These are phyloP conservation scores for Echinarachnius parma DNA, from an alignment of 53 echinoderm and acorn worm species.

Conservation along the genomic window DNA sequence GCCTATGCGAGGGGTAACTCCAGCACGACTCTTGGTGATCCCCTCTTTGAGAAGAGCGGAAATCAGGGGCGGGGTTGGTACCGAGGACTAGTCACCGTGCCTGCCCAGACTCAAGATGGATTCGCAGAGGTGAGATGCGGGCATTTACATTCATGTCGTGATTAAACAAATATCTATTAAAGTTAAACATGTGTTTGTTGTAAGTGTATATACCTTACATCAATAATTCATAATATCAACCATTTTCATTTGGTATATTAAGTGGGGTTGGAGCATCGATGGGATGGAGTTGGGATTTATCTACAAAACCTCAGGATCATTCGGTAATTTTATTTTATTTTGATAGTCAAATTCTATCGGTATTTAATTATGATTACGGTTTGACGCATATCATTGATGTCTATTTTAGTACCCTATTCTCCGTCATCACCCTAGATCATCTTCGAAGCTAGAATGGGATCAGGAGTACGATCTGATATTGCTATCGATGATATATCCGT, in stretches of 20 bases:
- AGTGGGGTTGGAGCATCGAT: neutral
- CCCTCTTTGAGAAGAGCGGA: neutral
- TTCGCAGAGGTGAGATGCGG: conserved; percentile 1
- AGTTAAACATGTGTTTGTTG: too few relatives aligned
- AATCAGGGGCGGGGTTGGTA: conserved; percentile 32
- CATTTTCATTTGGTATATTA: neutral
- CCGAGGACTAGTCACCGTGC: conserved; percentile 3
- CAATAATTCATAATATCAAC: neutral
- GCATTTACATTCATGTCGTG: neutral
- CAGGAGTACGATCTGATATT: conserved; percentile 1
- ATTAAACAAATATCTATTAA: neutral
- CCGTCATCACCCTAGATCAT: neutral
- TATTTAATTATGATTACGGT: neutral
- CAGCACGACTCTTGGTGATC: neutral
- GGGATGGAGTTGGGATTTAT: too few relatives aligned
- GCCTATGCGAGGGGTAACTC: conserved; percentile 16
- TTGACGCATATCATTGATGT: neutral
- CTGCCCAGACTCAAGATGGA: neutral
- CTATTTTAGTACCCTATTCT: neutral
- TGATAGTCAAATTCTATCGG: too few relatives aligned
- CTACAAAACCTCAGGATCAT: too few relatives aligned
- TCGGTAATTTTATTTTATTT: neutral
- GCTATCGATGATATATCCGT: conserved; percentile 25
- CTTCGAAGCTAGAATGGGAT: conserved; percentile 18
- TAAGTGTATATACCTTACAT: too few relatives aligned